Evolutionary conservation across 1,140 invertebrate genomes (phyloP), one percentile per base, ranked within the genome.

Genomic region (Pissodes strobi): DNA sequence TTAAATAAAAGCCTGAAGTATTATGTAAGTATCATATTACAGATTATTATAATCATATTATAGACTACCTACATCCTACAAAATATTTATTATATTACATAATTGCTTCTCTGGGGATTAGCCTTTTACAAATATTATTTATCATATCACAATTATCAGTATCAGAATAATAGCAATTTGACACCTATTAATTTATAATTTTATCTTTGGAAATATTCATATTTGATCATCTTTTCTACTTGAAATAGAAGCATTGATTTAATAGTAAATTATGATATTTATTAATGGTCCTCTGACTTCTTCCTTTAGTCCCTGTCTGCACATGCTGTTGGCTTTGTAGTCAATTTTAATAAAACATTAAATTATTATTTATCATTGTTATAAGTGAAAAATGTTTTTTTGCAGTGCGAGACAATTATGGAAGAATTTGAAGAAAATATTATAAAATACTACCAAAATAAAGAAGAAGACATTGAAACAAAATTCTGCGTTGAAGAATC

Each of bases 1-100:
- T 79, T 90, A n/a, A 91, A 91, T 79, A 90, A 90, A 78, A 90
- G 87, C 66, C 78, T 93, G 2, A 87, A 89, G 64, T 90, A 87
- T 76, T 88, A 90, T 78, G 90, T 91, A 78, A 87, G 87, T 85
- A 56, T 62, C 57, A 51, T 52, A n/a, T 21, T n/a, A n/a, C n/a
- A n/a, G n/a, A n/a, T n/a, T n/a, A n/a, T n/a, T n/a, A n/a, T n/a
- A n/a, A n/a, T n/a, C 61, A 43, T n/a, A n/a, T n/a, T n/a, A n/a
- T n/a, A n/a, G n/a, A n/a, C n/a, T n/a, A n/a, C n/a, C n/a, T n/a
- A n/a, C n/a, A n/a, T n/a, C n/a, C n/a, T n/a, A n/a, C n/a, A n/a
- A n/a, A 27, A 5, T 27, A 27, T 9, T 27, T 27, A 27, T 27
- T 13, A 57, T 51, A 23, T 41, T 13, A 27, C 13, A 55, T 13